phyloP scores from a whole-genome alignment of 2,797 vertebrate genomes.

The Yasuhikotakia modesta region DNA sequence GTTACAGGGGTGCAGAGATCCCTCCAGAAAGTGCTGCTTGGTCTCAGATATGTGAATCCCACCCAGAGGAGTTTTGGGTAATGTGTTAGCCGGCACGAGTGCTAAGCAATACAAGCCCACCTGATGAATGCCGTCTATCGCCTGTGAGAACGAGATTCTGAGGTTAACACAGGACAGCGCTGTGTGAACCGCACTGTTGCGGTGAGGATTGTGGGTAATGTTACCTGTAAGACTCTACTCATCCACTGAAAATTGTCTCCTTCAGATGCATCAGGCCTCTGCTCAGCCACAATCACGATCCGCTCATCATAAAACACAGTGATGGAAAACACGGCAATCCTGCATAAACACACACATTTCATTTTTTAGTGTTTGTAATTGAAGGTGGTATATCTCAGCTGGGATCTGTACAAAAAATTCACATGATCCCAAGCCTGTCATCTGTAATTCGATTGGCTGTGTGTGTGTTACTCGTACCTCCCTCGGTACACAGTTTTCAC shows the following conservation, averaged over 20 bases:
- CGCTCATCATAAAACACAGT: conserved; percentile 96
- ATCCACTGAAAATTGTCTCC: conserved; percentile 99
- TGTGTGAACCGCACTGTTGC: background rate
- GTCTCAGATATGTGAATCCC: conserved; percentile 97
- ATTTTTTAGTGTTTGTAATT: too few relatives aligned
- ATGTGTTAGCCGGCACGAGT: conserved; percentile 94
- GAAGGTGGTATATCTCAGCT: too few relatives aligned
- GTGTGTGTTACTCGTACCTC: conserved; percentile 75
- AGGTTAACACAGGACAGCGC: background rate
- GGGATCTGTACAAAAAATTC: too few relatives aligned
- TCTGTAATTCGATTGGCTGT: too few relatives aligned
- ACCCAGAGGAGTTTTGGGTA: conserved; percentile 95
- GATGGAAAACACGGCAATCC: conserved; percentile 96
- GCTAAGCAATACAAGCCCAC: conserved; percentile 99
- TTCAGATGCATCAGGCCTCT: conserved; percentile 93
- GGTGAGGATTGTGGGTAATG: background rate
- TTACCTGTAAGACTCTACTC: conserved; percentile 92
- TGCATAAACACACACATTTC: conserved; percentile 57
- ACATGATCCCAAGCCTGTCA: too few relatives aligned
- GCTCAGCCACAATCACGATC: conserved; percentile 95
- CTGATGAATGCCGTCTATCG: conserved; percentile 98
- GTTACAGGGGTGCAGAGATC: conserved; percentile 94
- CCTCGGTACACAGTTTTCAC: conserved; percentile 97
- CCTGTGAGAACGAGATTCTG: conserved; percentile 67
- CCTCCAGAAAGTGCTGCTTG: conserved; percentile 95